Base-by-base conservation (phyloP, 2,797 vertebrate genomes). In the Pteronotus mesoamericanus region DNA sequence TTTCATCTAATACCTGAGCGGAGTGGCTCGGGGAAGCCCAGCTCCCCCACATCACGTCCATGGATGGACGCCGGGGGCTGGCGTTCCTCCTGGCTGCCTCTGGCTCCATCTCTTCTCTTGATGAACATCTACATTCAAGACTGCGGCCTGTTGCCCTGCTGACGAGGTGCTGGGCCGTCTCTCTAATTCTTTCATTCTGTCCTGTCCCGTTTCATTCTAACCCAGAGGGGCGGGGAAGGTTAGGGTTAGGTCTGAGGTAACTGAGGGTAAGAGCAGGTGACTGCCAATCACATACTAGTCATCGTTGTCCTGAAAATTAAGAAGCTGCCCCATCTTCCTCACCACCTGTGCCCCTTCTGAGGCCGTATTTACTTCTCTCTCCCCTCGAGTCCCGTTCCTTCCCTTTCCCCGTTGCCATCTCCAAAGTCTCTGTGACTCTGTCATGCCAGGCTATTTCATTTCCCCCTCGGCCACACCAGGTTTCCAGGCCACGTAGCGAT, bases 11-110 rank as follows among this genome's bases (percentile, higher is more conserved):
- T 8, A n/a, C 22, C 29, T 32, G 53, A 22, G 46, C 37, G 18
- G 68, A 83, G 29, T 32, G 37, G 57, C 29, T 39, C 18, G n/a
- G n/a, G 51, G 18, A 22, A 51, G 29, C 10, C n/a, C 51, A 34
- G 32, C 32, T 3, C 32, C 11, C 18, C 0, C 0, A 0, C 1
- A 15, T 42, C 59, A 9, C 4, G 68, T 42, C 42, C 3, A 6
- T 24, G 74, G 46, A 18, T 48, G 6, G 46, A 34, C 4, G 59
- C 48, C 19, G 18, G 29, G 24, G 44, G 3, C 34, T 4, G 14
- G 32, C 0, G 0, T 3, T 42, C 57, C 55, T 66, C 19, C 48
- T 21, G 29, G 53, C 37, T 48, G 24, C 16, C n/a, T 68, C 32
- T 18, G 7, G 16, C n/a, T 75, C 61, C 19, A 0, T 11, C 80